Evolutionary conservation across 1,140 invertebrate species (phyloP), one percentile per base, ranked within the genome.

Genomic region (Drosophila trapezifrons): DNA sequence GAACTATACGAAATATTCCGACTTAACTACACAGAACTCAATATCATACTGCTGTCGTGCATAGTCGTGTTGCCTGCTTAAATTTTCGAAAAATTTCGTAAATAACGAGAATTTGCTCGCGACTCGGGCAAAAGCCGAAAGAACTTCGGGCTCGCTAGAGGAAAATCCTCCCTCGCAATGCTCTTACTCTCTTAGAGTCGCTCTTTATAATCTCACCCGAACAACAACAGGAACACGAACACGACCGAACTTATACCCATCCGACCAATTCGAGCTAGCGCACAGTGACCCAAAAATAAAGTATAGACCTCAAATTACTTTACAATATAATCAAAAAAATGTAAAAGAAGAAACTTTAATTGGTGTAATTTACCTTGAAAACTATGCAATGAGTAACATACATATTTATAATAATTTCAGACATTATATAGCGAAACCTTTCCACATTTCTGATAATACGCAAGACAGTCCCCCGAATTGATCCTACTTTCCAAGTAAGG

Each of bases 11-110:
- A 91, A 91, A 91, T 90, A 89, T 91, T 90, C 90, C 89, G 90
- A 91, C 90, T 91, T 91, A 90, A 91, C 90, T 90, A 91, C 90
- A 90, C 90, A 91, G 91, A 91, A 91, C 90, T 91, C 90, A 91
- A 90, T 90, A 78, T 87, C 89, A 81, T 91, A 91, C 90, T 62
- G 55, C 20, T 38, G 51, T 54, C 51, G 51, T 65, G 62, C 38
- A 59, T 59, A 32, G 56, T 59, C 55, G 51, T 15, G 51, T 54
- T 42, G 62, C 57, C 55, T 65, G 51, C 51, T 54, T 54, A 54
- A 54, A 54, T 54, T 65, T 59, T 58, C 55, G 60, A 65, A 59
- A 59, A 59, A 52, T 54, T 54, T 54, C 51, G 51, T 54, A 54
- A 54, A 54, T 54, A 54, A 37, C 51, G 51, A 54, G 51, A 54